Percentiles rank a stretch among this genome's conserved stretches.
Conservation (phyloP, 2,888 invertebrate genomes). For the Epicampocera succincta region DNA sequence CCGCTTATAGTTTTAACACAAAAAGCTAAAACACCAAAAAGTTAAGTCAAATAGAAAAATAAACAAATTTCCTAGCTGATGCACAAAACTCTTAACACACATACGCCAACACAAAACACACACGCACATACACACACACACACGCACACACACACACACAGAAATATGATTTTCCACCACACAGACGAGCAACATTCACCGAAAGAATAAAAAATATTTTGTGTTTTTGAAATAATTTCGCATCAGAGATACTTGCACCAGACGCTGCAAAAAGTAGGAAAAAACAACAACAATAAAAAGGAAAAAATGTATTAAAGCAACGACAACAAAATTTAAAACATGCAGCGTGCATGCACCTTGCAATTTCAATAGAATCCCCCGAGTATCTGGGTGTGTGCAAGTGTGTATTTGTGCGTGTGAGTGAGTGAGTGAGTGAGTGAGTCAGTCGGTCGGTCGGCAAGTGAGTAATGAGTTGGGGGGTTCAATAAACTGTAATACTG, state of each 20-base stretch:
- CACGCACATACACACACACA: conserved; percentile 1
- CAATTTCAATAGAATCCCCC: conserved; percentile 60
- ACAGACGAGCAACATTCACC: conserved; percentile 15
- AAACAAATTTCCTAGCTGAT: conserved; percentile 52
- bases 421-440: conserved; percentile 26
- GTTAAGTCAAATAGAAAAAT: conserved; percentile 61
- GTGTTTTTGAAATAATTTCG: conserved; percentile 59
- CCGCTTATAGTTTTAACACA: conserved; percentile 33
- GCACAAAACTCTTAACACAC: conserved; percentile 40
- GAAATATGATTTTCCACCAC: conserved; percentile 41
- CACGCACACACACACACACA: not conserved
- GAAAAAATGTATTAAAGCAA: conserved; percentile 39
- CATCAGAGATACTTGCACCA: conserved; percentile 46
- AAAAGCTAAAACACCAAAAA: conserved; percentile 57
- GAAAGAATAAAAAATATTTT: conserved; percentile 43
- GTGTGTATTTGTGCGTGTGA: not conserved
- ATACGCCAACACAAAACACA: conserved; percentile 8
- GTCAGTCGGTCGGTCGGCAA: conserved; percentile 21
- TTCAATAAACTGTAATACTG: conserved; percentile 67
- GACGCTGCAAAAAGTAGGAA: conserved; percentile 26
- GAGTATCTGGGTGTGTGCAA: not conserved
- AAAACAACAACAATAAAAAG: conserved; percentile 25
- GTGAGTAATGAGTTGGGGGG: conserved; percentile 57
- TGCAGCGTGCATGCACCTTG: conserved; percentile 61
- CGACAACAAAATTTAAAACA: conserved; percentile 51